phyloP scores from a whole-genome alignment of 2,888 invertebrate species.

The Gasteruption jaculator region DNA sequence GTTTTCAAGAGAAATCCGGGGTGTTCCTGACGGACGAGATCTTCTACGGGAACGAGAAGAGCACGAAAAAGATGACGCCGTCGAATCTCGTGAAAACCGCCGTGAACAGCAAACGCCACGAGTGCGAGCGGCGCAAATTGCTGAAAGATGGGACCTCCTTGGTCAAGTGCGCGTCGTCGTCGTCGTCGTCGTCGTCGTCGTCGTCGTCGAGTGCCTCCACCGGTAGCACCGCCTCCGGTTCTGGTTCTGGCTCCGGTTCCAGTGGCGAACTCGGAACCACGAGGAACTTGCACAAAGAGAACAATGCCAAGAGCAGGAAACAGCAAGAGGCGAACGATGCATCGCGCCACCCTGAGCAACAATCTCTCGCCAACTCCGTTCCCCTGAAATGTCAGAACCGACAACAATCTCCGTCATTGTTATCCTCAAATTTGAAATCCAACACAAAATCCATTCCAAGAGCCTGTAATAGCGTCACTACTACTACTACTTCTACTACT shows the following conservation, averaged over 20 bases:
- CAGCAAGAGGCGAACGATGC: slow-evolving; percentile 50
- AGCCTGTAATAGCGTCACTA: slow-evolving; percentile 49
- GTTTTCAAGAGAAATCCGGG: slow-evolving; percentile 39
- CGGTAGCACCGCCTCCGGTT: slow-evolving; percentile 14
- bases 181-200: slow-evolving; percentile 19
- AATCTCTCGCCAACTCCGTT: too few relatives aligned
- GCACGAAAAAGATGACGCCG: slow-evolving; percentile 54
- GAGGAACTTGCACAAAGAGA: too few relatives aligned
- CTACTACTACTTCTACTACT: too few relatives aligned
- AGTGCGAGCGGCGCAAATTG: slow-evolving; percentile 55
- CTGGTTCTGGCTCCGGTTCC: slow-evolving; percentile 20
- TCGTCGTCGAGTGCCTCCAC: slow-evolving; percentile 15
- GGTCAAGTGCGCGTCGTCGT: slow-evolving; percentile 49
- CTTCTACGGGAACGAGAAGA: slow-evolving; percentile 31
- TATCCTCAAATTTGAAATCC: slow-evolving; percentile 35
- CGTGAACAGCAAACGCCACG: slow-evolving; percentile 60
- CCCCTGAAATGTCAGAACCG: slow-evolving; percentile 16
- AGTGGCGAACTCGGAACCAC: too few relatives aligned
- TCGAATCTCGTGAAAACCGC: slow-evolving; percentile 64
- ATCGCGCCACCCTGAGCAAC: slow-evolving; percentile 53
- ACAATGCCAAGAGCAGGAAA: too few relatives aligned
- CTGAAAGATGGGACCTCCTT: slow-evolving; percentile 51
- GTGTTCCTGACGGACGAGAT: slow-evolving; percentile 41
- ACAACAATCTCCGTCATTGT: slow-evolving; percentile 9
- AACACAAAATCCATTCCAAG: slow-evolving; percentile 47